A percentile compares a stretch with the other conserved stretches of the same genome.
Evolutionary conservation across 2,797 vertebrate species (phyloP).

Genomic region (Pipistrellus pipistrellus): DNA sequence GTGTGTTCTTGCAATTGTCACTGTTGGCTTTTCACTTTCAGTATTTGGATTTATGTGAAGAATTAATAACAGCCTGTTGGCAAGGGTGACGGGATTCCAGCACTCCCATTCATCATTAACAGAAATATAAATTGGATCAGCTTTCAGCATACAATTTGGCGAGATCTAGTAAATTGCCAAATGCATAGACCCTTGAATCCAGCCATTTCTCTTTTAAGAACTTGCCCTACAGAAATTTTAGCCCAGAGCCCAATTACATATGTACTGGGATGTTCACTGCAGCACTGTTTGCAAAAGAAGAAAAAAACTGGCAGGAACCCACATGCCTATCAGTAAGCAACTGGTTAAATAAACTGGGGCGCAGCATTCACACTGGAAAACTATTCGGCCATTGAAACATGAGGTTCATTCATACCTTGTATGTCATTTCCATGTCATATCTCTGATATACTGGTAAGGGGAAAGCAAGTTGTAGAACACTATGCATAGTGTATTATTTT

Average conservation of each 20-base stretch:
- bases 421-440: slow-evolving; percentile 53
- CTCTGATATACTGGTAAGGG: slow-evolving; percentile 60
- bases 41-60: slow-evolving; percentile 39
- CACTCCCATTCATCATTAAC: slow-evolving; percentile 15
- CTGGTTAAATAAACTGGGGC: slow-evolving; percentile 31
- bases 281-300: not conserved
- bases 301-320: not conserved
- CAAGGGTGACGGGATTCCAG: not conserved
- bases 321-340: slow-evolving; percentile 36
- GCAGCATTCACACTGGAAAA: not conserved
- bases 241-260: not conserved
- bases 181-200: slow-evolving; percentile 40
- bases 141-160: slow-evolving; percentile 26
- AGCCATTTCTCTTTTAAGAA: slow-evolving; percentile 57
- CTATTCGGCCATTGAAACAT: not conserved
- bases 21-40: slow-evolving; percentile 1
- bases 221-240: slow-evolving; percentile 39
- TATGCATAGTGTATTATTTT: slow-evolving; percentile 70
- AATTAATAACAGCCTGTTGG: slow-evolving; percentile 21
- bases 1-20: rapidly evolving
- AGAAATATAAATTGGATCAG: slow-evolving; percentile 34
- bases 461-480: slow-evolving; percentile 31
- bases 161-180: slow-evolving; percentile 60
- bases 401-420: slow-evolving; percentile 61
- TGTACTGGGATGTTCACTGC: not conserved